These are phyloP conservation scores for Adoxophyes honmai DNA, from an alignment of 1,140 invertebrate genomes.

Conservation along the genomic window DNA sequence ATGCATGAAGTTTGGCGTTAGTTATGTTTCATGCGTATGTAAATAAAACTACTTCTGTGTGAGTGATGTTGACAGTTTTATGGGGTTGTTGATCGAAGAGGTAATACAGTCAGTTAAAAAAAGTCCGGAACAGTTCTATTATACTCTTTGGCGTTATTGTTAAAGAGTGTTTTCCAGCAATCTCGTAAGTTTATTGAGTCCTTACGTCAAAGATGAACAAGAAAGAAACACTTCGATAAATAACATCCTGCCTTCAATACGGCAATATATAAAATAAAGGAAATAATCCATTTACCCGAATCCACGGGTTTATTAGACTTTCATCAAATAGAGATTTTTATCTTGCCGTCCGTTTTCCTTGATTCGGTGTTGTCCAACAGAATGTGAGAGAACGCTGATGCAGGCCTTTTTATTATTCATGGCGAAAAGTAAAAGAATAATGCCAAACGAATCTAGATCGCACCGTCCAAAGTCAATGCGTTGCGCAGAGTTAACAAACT, in stretches of 20 bases:
- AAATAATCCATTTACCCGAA: background rate
- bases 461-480: background rate
- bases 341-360: slow-evolving; percentile 6
- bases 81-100: background rate
- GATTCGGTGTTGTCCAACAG: slow-evolving; percentile 12
- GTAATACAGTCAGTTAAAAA: background rate
- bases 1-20: slow-evolving; percentile 4
- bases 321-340: slow-evolving; percentile 14
- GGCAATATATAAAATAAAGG: slow-evolving; percentile 9
- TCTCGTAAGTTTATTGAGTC: too few species aligned
- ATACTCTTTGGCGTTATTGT: too few species aligned
- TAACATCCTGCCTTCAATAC: slow-evolving; percentile 2
- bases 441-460: background rate
- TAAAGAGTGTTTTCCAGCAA: too few species aligned
- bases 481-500: slow-evolving; percentile 4
- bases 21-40: slow-evolving; percentile 6
- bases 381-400: slow-evolving; percentile 7
- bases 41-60: slow-evolving; percentile 4
- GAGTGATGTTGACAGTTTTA: slow-evolving; percentile 10
- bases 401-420: slow-evolving; percentile 8
- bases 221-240: slow-evolving; percentile 2
- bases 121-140: too few species aligned
- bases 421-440: background rate
- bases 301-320: slow-evolving; percentile 9
- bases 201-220: background rate